These are phyloP conservation scores for Cryptocephalus primarius DNA, from an alignment of 2,888 invertebrate species.

Conservation along the genomic window DNA sequence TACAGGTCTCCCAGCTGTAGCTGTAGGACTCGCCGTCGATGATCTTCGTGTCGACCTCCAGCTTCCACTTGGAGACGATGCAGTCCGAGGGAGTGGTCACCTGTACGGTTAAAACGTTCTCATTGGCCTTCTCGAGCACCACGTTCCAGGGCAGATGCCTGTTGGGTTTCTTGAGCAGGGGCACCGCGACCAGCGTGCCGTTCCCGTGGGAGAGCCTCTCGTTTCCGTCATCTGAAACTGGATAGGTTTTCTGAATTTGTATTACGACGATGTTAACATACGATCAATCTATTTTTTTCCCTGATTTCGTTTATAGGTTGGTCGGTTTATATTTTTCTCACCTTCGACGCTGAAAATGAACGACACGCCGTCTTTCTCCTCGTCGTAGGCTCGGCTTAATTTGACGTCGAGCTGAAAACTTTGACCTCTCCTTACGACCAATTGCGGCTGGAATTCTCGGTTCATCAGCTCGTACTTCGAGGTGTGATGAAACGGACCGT, in stretches of 20 bases:
- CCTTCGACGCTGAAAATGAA: constrained; percentile 74
- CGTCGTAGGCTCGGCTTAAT: constrained; percentile 64
- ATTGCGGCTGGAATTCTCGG: constrained; percentile 41
- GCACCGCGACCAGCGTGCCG: constrained; percentile 65
- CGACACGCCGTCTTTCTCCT: constrained; percentile 65
- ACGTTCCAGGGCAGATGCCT: constrained; percentile 63
- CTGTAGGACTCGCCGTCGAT: constrained; percentile 58
- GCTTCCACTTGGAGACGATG: constrained; percentile 71
- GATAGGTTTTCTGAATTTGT: not conserved
- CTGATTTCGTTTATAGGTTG: too few relatives aligned
- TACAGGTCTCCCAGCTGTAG: constrained; percentile 63
- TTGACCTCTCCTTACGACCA: constrained; percentile 77
- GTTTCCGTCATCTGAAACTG: constrained; percentile 53
- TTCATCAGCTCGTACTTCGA: constrained; percentile 66
- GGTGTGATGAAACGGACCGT: constrained; percentile 69
- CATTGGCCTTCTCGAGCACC: constrained; percentile 54
- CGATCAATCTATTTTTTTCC: too few relatives aligned
- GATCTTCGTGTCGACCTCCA: constrained; percentile 73
- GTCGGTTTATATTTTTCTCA: constrained; percentile 17
- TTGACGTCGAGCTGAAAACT: constrained; percentile 62
- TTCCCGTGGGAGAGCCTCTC: constrained; percentile 70
- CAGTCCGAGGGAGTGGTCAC: constrained; percentile 62
- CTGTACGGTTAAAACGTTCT: constrained; percentile 49
- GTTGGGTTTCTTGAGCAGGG: constrained; percentile 53
- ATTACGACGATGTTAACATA: not conserved